A percentile compares a stretch with the other conserved stretches of the same genome.
Conservation (phyloP, 2,888 invertebrate genomes). For the Oxyteleia sp. region DNA sequence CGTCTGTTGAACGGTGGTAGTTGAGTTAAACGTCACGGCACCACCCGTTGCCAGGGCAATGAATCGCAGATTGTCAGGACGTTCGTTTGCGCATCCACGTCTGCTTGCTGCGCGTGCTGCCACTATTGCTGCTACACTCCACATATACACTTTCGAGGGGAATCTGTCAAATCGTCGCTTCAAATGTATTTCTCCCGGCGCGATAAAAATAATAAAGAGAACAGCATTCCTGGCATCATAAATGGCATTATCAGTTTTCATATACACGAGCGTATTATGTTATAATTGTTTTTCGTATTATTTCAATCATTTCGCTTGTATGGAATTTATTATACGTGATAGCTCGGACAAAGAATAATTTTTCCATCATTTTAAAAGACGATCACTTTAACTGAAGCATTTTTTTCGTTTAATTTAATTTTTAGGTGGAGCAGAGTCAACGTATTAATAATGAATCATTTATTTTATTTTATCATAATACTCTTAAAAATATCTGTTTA, state of each 20-base stretch:
- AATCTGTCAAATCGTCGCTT: slow-evolving; percentile 56
- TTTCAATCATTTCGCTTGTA: background rate
- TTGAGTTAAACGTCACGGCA: slow-evolving; percentile 72
- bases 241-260: slow-evolving; percentile 11
- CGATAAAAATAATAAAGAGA: slow-evolving; percentile 39
- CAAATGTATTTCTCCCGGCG: slow-evolving; percentile 32
- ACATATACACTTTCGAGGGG: slow-evolving; percentile 35
- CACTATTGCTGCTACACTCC: slow-evolving; percentile 24
- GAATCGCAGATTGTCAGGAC: slow-evolving; percentile 84
- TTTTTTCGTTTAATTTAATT: too few species aligned
- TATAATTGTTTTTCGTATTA: background rate
- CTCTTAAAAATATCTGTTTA: too few species aligned
- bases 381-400: too few species aligned
- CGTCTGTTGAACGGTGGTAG: slow-evolving; percentile 49
- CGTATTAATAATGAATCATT: too few species aligned
- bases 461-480: too few species aligned
- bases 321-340: background rate
- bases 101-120: slow-evolving; percentile 49
- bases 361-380: too few species aligned
- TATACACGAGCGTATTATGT: background rate
- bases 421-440: too few species aligned
- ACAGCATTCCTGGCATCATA: background rate
- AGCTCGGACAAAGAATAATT: background rate
- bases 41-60: slow-evolving; percentile 84
- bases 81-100: slow-evolving; percentile 75